phyloP scores from a whole-genome alignment of 1,140 invertebrate species.

The Solenopsis invicta region DNA sequence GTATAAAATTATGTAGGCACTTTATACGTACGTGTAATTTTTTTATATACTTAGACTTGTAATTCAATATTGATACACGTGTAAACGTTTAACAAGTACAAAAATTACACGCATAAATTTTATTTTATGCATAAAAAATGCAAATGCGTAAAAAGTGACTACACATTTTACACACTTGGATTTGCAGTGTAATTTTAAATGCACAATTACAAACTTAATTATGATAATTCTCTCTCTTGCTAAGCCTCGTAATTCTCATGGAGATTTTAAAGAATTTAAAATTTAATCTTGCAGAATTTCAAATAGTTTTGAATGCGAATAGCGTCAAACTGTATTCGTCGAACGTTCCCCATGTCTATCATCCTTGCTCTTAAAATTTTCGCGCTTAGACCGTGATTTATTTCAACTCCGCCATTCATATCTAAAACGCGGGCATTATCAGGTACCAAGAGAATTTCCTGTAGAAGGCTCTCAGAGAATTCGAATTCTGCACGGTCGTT shows the following conservation, averaged over 20 bases:
- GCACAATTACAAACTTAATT: not conserved
- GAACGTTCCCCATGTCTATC: slow-evolving; percentile 19
- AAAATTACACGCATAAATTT: too few species aligned
- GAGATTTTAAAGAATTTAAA: not conserved
- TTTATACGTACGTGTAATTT: too few species aligned
- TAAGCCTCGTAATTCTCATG: not conserved
- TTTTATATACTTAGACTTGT: too few species aligned
- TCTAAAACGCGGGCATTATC: slow-evolving; percentile 24
- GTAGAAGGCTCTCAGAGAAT: slow-evolving; percentile 27
- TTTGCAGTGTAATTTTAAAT: too few species aligned
- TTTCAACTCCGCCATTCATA: slow-evolving; percentile 20
- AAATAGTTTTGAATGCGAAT: not conserved
- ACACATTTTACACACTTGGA: too few species aligned
- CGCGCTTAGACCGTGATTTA: slow-evolving; percentile 20
- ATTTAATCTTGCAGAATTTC: not conserved
- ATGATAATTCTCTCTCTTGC: too few species aligned
- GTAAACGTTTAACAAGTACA: too few species aligned
- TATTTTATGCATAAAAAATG: too few species aligned
- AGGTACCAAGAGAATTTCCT: slow-evolving; percentile 25
- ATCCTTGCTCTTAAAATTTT: slow-evolving; percentile 6
- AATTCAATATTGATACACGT: too few species aligned
- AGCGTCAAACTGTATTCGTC: slow-evolving; percentile 32
- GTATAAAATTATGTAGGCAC: too few species aligned
- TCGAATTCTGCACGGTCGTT: slow-evolving; percentile 44
- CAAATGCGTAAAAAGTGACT: too few species aligned